phyloP scores from a whole-genome alignment of 2,797 vertebrate genomes.

The Paramormyrops hopkinsi region DNA sequence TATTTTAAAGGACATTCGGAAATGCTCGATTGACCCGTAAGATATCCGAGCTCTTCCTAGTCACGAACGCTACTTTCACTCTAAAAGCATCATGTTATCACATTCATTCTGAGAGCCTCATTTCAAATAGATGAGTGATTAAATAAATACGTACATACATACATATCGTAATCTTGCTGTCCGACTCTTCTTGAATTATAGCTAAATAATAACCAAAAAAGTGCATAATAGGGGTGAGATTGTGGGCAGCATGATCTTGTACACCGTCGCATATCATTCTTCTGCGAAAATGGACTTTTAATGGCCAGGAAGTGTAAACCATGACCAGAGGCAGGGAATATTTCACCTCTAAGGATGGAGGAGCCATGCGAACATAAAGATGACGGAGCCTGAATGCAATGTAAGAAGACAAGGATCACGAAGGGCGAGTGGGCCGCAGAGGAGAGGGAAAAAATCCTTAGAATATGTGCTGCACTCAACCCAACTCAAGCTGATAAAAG shows the following conservation, averaged over 20 bases:
- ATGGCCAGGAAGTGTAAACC: constrained; percentile 25
- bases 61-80: neutral
- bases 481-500: neutral
- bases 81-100: neutral
- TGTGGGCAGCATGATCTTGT: constrained; percentile 15
- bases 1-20: neutral
- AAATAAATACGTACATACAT: constrained; percentile 2
- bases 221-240: constrained; percentile 13
- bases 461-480: neutral
- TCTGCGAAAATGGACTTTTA: constrained; percentile 32
- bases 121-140: neutral
- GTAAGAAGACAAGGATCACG: neutral
- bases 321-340: neutral
- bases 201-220: constrained; percentile 23
- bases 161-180: neutral
- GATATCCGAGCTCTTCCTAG: neutral
- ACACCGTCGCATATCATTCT: constrained; percentile 18
- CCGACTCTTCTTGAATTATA: neutral
- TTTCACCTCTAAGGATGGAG: neutral
- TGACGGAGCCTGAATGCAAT: neutral
- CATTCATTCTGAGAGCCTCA: neutral
- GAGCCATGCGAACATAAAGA: neutral
- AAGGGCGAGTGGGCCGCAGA: neutral
- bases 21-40: neutral
- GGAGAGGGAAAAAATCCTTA: neutral